A percentile compares a stretch with the other conserved stretches of the same genome.
phyloP scores from a whole-genome alignment of 2,888 invertebrate genomes.

The Aporophyla nigra region DNA sequence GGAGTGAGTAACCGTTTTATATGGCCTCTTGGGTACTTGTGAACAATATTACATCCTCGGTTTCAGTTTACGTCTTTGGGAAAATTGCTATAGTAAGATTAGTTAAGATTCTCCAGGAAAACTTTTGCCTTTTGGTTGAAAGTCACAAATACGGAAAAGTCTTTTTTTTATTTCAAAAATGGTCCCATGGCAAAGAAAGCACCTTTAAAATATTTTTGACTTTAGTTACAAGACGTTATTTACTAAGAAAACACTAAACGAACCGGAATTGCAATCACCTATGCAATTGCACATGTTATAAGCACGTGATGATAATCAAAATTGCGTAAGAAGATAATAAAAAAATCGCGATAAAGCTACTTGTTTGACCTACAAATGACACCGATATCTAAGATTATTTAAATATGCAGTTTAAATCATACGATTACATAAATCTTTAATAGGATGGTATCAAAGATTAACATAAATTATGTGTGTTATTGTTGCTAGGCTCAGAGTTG shows the following conservation, averaged over 20 bases:
- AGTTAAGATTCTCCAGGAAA: background rate
- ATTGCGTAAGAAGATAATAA: slow-evolving; percentile 20
- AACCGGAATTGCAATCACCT: background rate
- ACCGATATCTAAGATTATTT: slow-evolving; percentile 12
- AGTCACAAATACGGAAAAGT: background rate
- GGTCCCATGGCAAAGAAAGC: background rate
- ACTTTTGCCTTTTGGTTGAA: background rate
- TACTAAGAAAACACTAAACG: background rate
- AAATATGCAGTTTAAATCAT: slow-evolving; percentile 28
- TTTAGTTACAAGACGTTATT: background rate
- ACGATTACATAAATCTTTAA: slow-evolving; percentile 6
- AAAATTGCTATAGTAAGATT: background rate
- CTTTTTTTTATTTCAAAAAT: background rate
- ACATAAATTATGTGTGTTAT: background rate
- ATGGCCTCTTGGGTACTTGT: background rate
- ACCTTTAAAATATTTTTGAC: background rate
- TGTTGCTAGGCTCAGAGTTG: background rate
- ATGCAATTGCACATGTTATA: background rate
- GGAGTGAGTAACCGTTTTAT: slow-evolving; percentile 85
- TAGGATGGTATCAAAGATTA: slow-evolving; percentile 17
- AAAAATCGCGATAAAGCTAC: background rate
- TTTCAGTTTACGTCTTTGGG: background rate
- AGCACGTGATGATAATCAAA: slow-evolving; percentile 12
- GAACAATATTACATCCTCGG: background rate
- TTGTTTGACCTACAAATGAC: slow-evolving; percentile 48